Base-by-base conservation (phyloP, 2,797 vertebrate species). In the Buceros bicornis region DNA sequence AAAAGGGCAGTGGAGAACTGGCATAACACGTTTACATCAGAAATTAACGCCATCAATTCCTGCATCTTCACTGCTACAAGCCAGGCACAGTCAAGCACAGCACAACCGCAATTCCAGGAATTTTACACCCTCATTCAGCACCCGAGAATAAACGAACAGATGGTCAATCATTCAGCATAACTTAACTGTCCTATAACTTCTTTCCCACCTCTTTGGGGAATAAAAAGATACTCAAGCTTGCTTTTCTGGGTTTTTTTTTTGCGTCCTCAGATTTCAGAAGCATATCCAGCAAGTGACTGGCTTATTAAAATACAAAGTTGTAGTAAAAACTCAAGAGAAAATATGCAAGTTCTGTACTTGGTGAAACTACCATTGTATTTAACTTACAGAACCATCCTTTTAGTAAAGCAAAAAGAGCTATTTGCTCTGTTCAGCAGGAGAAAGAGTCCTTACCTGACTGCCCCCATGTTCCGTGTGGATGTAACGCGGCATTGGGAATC, bases 401-500 rank as follows among this genome's bases (percentile, higher is more conserved):
- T 8, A 74, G 45, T 33, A 64, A 87, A 92, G 48, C 14, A 50
- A 29, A 51, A 82, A 31, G 18, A 71, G 42, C 11, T 16, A 10
- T 51, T 64, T 89, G 56, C 24, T 45, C 24, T 48, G 22, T 42
- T 47, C 25, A 82, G 29, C 13, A 79, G 50, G 16, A 71, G 15
- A 21, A 81, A 65, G 31, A 11, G 25, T 70, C 22, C 91, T 90
- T 87, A 98, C 98, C 97, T 98, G 98, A 89, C 98, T 98, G 91
- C 99, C 98, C 14, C 99, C 99, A 0, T 99, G 99, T 94, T 99
- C 99, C 0, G 99, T 99, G 97, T 99, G 99, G 40, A 99, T 43
- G 90, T 99, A 99, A 82, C 99, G 99, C 0, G 99, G 99, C 99
- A 99, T 99, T 16, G 99, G 99, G 97, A 99, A 99, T 62, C 99